phyloP scores from a whole-genome alignment of 2,797 vertebrate species.

The Gadopsis bispinosus region DNA sequence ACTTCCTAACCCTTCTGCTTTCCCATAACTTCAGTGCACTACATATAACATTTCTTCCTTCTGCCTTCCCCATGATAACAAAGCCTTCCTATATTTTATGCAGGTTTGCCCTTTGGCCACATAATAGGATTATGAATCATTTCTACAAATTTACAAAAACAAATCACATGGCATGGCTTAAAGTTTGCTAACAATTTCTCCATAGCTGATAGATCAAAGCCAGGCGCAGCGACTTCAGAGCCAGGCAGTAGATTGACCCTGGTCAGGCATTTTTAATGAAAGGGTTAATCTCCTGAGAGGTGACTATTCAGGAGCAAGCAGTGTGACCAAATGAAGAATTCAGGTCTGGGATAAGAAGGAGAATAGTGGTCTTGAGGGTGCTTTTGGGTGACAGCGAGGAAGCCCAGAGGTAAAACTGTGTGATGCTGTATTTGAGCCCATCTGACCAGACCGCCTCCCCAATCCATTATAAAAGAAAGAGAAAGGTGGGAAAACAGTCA shows the following conservation, averaged over 20 bases:
- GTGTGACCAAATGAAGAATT: slow-evolving; percentile 99
- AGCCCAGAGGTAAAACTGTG: slow-evolving; percentile 88
- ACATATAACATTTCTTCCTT: slow-evolving; percentile 90
- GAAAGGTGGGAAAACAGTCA: slow-evolving; percentile 44
- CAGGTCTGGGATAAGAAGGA: slow-evolving; percentile 88
- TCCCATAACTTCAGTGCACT: slow-evolving; percentile 91
- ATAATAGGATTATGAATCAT: slow-evolving; percentile 99
- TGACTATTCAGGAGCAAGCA: slow-evolving; percentile 97
- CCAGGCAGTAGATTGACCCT: slow-evolving; percentile 95
- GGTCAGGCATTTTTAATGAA: slow-evolving; percentile 97
- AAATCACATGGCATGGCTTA: slow-evolving; percentile 99
- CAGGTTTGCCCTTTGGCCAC: slow-evolving; percentile 91
- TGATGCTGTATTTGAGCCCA: slow-evolving; percentile 81
- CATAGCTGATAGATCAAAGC: slow-evolving; percentile 99
- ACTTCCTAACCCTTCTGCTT: slow-evolving; percentile 90
- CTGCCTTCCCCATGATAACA: slow-evolving; percentile 90
- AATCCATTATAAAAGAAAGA: slow-evolving; percentile 42
- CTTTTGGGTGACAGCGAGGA: slow-evolving; percentile 89
- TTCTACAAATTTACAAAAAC: slow-evolving; percentile 99
- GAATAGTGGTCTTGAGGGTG: slow-evolving; percentile 81
- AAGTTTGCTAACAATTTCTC: slow-evolving; percentile 98
- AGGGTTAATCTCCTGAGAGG: slow-evolving; percentile 99
- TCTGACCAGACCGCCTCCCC: slow-evolving; percentile 73
- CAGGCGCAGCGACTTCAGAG: slow-evolving; percentile 86
- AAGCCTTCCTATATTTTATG: slow-evolving; percentile 94